Percentiles rank a stretch among this genome's conserved stretches.
These are phyloP conservation scores for Platysteira castanea DNA, from an alignment of 2,113 vertebrate species.

Conservation along the genomic window DNA sequence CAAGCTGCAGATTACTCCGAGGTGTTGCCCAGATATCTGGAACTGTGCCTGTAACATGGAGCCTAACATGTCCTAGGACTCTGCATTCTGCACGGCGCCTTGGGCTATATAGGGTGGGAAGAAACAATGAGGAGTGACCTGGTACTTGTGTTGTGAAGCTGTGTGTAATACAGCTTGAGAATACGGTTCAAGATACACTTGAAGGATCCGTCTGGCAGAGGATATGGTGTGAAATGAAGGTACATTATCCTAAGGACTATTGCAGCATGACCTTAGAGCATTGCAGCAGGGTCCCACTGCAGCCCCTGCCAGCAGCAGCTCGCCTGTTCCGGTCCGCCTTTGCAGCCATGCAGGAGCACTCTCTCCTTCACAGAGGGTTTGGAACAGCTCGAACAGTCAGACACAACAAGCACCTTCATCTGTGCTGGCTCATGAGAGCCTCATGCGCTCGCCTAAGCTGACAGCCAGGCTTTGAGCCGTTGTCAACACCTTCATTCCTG, in stretches of 20 bases:
- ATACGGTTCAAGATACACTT: not conserved
- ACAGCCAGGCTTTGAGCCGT: not conserved
- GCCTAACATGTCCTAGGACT: not conserved
- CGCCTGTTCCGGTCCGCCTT: accelerated
- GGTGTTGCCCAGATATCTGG: not conserved
- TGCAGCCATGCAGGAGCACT: not conserved
- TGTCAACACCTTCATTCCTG: not conserved
- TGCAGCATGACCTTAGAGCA: not conserved
- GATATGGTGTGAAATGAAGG: not conserved
- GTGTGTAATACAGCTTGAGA: not conserved
- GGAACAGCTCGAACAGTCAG: not conserved
- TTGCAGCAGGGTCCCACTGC: not conserved
- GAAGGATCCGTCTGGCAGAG: not conserved
- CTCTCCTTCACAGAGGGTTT: not conserved
- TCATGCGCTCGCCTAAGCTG: not conserved
- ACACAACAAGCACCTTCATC: not conserved
- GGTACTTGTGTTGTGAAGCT: not conserved
- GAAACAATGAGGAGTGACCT: not conserved
- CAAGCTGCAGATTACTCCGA: not conserved
- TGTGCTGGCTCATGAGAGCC: not conserved
- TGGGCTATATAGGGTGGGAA: not conserved
- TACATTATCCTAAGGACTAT: not conserved
- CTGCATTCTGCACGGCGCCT: not conserved
- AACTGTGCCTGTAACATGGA: not conserved
- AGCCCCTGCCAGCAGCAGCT: not conserved